Base-by-base conservation (phyloP, 2,797 vertebrate genomes). In the Anabas testudineus region DNA sequence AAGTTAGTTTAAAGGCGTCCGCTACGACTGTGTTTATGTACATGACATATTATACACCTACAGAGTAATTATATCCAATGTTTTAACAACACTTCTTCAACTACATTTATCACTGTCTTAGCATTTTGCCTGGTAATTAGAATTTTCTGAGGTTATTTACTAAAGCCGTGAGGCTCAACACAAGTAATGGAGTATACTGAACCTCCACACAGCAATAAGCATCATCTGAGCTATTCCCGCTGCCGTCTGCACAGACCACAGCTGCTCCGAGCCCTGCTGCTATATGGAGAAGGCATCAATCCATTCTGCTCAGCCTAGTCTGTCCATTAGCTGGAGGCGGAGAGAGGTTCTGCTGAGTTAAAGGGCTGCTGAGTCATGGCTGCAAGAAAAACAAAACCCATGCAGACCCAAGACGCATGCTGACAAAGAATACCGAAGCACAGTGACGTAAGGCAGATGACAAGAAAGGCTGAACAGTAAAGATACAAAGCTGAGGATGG, bases 341-440 rank as follows among this genome's bases (percentile, higher is more conserved):
- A 65, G 62, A 60, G 69, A 74, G 61, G 66, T 42, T 71, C 39
- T 72, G 69, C 59, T 10, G 49, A 53, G 71, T 52, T 52, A 55
- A 63, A 63, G 49, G 32, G 52, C 67, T 53, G 83, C 72, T 71
- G 86, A 87, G 76, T 90, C 84, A 85, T 18, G 65, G 66, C 64
- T 73, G 63, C 63, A 55, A 36, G 46, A 34, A 34, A 42, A 18
- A 46, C 12, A 24, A 63, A 24, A 63, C 63, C 32, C 53, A 51
- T 16, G 62, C 48, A 37, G 53, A 28, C 14, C 22, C 36, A n/a
- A 72, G 16, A 42, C 0, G 2, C 54, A 48, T 28, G 43, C 34
- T 55, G 32, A 68, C 67, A 49, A 42, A 54, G 47, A 58, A 21
- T 4, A 30, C n/a, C 51, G 32, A 48, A 42, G 34, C 60, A 42